Evolutionary conservation across 2,113 vertebrate species (phyloP).

Genomic region (Hepsetus odoe): DNA sequence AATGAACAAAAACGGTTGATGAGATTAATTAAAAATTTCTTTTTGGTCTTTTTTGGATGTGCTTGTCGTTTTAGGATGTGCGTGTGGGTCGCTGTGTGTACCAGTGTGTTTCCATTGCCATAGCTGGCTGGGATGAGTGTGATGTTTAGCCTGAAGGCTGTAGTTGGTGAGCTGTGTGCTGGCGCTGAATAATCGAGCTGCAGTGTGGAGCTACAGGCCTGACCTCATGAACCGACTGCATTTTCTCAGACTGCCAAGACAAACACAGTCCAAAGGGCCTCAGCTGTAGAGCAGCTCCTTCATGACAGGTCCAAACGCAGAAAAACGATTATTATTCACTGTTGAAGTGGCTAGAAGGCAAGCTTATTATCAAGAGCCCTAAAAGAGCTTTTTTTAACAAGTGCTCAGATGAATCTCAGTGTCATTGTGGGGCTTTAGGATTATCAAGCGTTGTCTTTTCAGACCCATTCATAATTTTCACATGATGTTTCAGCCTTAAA

Average conservation of each 20-base stretch:
- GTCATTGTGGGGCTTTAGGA: too few species aligned
- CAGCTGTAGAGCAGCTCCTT: background rate
- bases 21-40: too few species aligned
- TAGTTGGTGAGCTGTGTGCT: conserved; percentile 3
- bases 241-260: conserved; percentile 6
- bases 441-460: too few species aligned
- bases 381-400: too few species aligned
- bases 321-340: background rate
- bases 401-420: too few species aligned
- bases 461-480: too few species aligned
- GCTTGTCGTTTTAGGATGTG: background rate
- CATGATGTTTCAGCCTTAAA: too few species aligned
- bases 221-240: conserved; percentile 20
- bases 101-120: background rate
- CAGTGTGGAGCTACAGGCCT: background rate
- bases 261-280: conserved; percentile 9
- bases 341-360: background rate
- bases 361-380: conserved; percentile 32
- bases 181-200: background rate
- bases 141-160: conserved; percentile 6
- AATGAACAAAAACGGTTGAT: too few species aligned
- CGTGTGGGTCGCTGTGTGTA: background rate
- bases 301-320: background rate
- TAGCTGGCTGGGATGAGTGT: background rate
- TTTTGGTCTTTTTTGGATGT: too few species aligned